A percentile compares a stretch with the other conserved stretches of the same genome.
These are phyloP conservation scores for Esox lucius DNA, from an alignment of 2,797 vertebrate genomes.

Conservation along the genomic window DNA sequence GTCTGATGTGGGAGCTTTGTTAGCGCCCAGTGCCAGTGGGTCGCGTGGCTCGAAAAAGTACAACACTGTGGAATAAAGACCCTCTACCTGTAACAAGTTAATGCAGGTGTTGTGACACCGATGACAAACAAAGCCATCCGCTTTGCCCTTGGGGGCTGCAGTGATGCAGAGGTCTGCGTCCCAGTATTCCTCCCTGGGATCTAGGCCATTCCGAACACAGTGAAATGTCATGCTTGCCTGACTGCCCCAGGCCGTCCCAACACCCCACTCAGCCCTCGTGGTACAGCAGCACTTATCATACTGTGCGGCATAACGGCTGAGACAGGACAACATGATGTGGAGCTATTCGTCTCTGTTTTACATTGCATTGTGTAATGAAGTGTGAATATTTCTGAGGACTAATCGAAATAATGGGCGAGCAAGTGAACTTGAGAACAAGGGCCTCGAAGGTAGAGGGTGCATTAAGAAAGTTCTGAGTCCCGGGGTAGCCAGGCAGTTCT, in stretches of 20 bases:
- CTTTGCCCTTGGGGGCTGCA: slow-evolving; percentile 52
- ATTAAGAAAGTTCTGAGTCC: neutral
- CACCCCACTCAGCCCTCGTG: neutral
- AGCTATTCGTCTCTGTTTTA: neutral
- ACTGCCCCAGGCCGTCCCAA: neutral
- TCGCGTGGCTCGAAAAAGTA: slow-evolving; percentile 63
- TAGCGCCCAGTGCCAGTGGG: slow-evolving; percentile 41
- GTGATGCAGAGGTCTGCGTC: slow-evolving; percentile 55
- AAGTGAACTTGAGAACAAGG: neutral
- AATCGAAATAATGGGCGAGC: slow-evolving; percentile 3
- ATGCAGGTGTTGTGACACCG: slow-evolving; percentile 60
- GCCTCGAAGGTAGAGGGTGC: neutral
- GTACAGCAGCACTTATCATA: neutral
- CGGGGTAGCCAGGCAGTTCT: neutral
- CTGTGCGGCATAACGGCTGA: neutral
- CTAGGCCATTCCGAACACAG: neutral
- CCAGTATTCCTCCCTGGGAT: neutral
- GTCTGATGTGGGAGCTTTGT: slow-evolving; percentile 66
- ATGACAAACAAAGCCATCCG: slow-evolving; percentile 62
- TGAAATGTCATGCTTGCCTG: neutral
- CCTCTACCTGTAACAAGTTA: slow-evolving; percentile 60
- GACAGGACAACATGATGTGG: slow-evolving; percentile 1
- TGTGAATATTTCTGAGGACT: slow-evolving; percentile 11
- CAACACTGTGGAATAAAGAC: slow-evolving; percentile 49
- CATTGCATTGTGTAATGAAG: slow-evolving; percentile 1